A percentile compares a stretch with the other conserved stretches of the same genome.
These are phyloP conservation scores for Leiothrix lutea DNA, from an alignment of 2,113 vertebrate species.

Conservation along the genomic window DNA sequence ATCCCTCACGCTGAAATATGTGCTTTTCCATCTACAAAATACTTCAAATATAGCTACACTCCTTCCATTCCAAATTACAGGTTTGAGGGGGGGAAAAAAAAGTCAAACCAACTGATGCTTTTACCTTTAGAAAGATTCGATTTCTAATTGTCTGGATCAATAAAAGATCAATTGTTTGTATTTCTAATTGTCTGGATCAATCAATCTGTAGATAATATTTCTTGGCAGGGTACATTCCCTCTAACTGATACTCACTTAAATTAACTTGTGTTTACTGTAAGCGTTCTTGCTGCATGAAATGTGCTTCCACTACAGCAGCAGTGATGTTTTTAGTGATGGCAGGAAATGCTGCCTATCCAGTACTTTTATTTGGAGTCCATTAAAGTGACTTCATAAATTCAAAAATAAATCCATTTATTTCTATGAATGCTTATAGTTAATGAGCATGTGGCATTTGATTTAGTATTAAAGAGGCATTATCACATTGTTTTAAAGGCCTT, in stretches of 20 bases:
- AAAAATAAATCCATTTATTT: slow-evolving; percentile 41
- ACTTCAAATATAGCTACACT: not conserved
- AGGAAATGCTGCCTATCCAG: not conserved
- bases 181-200: not conserved
- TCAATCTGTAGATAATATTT: slow-evolving; percentile 4
- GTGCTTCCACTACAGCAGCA: not conserved
- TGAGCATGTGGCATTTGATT: slow-evolving; percentile 18
- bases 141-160: not conserved
- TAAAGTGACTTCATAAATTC: slow-evolving; percentile 45
- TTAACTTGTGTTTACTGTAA: slow-evolving; percentile 61
- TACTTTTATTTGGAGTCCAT: slow-evolving; percentile 54
- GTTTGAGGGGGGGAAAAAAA: not conserved
- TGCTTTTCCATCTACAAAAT: not conserved
- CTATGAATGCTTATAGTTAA: slow-evolving; percentile 25
- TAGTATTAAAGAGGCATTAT: slow-evolving; percentile 40
- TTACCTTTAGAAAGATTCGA: not conserved
- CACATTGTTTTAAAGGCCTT: slow-evolving; percentile 24
- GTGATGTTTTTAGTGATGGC: slow-evolving; percentile 15
- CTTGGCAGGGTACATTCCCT: slow-evolving; percentile 3
- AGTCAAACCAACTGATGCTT: not conserved
- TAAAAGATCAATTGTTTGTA: slow-evolving; percentile 2
- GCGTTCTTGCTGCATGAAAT: slow-evolving; percentile 5
- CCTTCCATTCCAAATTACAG: not conserved
- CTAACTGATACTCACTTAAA: slow-evolving; percentile 51
- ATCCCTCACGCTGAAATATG: not conserved